These are phyloP conservation scores for Mycteria americana DNA, from an alignment of 2,797 vertebrate genomes.

Conservation along the genomic window DNA sequence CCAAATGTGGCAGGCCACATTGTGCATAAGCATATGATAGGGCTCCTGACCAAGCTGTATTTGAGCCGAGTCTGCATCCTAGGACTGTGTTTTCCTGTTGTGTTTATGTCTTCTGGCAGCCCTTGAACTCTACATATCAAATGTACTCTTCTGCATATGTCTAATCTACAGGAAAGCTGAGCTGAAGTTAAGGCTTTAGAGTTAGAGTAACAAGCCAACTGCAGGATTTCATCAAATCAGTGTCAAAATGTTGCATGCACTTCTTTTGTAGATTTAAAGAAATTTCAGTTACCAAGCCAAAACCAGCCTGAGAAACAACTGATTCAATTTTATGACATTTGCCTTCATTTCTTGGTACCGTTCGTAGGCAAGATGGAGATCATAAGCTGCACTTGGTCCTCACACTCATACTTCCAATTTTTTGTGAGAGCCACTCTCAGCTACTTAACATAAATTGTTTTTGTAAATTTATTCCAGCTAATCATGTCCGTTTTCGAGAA, in stretches of 20 bases:
- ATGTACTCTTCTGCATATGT: not conserved
- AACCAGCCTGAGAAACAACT: not conserved
- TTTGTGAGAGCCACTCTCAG: not conserved
- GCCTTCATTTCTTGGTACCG: not conserved
- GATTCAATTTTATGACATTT: not conserved
- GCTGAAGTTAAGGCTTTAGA: not conserved
- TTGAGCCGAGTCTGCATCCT: not conserved
- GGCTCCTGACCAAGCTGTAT: not conserved
- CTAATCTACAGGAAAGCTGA: not conserved
- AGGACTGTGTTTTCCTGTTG: not conserved
- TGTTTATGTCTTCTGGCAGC: not conserved
- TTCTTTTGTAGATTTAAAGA: not conserved
- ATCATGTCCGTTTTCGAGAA: conserved; percentile 98
- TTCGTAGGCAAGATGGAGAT: not conserved
- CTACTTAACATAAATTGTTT: not conserved
- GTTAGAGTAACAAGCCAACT: not conserved
- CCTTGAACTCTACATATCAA: not conserved
- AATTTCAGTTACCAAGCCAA: not conserved
- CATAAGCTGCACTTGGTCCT: not conserved
- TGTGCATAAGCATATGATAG: not conserved
- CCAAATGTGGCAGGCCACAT: not conserved
- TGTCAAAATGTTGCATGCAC: not conserved
- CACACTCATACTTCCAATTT: not conserved
- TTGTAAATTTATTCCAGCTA: conserved; percentile 79
- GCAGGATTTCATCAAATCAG: not conserved